phyloP scores from a whole-genome alignment of 2,888 invertebrate species.

The Campaea margaritaria region DNA sequence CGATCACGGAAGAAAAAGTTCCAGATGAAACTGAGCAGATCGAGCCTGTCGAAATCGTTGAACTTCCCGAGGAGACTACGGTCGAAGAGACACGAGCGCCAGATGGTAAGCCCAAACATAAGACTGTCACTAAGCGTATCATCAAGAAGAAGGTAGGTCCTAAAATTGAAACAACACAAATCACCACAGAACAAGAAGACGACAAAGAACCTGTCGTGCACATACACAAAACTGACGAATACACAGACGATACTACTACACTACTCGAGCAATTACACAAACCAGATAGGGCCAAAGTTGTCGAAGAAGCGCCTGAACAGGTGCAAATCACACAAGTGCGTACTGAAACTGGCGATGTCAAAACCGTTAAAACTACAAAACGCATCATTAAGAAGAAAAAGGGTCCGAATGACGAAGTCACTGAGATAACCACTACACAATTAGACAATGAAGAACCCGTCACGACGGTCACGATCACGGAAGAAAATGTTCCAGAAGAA shows the following conservation, averaged over 20 bases:
- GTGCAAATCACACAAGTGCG: background rate
- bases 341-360: background rate
- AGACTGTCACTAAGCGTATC: constrained; percentile 44
- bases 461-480: background rate
- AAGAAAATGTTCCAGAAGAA: too few relatives aligned
- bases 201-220: constrained; percentile 48
- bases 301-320: background rate
- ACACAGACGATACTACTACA: background rate
- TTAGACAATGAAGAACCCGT: too few relatives aligned
- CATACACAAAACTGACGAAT: constrained; percentile 23
- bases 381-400: background rate
- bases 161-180: constrained; percentile 60
- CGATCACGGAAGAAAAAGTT: background rate
- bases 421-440: background rate
- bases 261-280: background rate
- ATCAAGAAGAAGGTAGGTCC: constrained; percentile 55
- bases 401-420: background rate
- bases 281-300: background rate
- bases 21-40: background rate
- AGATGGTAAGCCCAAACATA: constrained; percentile 54
- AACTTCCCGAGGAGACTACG: background rate
- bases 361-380: background rate
- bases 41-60: background rate
- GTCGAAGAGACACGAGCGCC: constrained; percentile 43
- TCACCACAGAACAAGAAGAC: constrained; percentile 51